Conservation (phyloP, 2,113 vertebrate species). For the Elanus axillaris region DNA sequence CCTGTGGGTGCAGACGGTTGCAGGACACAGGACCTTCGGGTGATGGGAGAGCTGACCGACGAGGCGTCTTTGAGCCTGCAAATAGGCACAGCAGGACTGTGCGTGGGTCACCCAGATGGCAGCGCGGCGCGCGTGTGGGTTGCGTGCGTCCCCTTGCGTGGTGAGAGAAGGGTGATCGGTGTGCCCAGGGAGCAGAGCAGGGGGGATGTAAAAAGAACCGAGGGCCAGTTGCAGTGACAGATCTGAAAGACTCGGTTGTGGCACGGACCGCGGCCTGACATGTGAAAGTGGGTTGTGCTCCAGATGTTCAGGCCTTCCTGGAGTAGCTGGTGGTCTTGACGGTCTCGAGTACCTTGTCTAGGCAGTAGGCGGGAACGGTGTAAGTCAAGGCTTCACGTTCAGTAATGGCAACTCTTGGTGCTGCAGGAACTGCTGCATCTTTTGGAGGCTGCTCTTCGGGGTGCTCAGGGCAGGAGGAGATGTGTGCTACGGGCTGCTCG, state of each 20-base stretch:
- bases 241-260: not conserved
- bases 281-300: not conserved
- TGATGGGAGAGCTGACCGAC: rapidly evolving
- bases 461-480: too few relatives aligned
- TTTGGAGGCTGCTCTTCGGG: not conserved
- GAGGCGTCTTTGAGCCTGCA: too few relatives aligned
- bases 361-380: not conserved
- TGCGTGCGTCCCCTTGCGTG: rapidly evolving
- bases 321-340: too few relatives aligned
- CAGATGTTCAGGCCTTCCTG: not conserved
- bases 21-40: not conserved
- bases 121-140: rapidly evolving
- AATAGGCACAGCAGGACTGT: rapidly evolving
- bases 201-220: rapidly evolving
- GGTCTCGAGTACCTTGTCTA: not conserved
- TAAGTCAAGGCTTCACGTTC: not conserved
- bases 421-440: not conserved
- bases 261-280: not conserved
- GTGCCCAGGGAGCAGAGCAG: not conserved
- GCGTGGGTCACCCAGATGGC: too few relatives aligned
- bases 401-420: rapidly evolving
- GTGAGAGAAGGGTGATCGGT: rapidly evolving
- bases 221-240: not conserved
- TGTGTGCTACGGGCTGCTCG: not conserved
- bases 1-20: rapidly evolving